These are phyloP conservation scores for Pseudotriccus pelzelni DNA, from an alignment of 2,797 vertebrate species.

Conservation along the genomic window DNA sequence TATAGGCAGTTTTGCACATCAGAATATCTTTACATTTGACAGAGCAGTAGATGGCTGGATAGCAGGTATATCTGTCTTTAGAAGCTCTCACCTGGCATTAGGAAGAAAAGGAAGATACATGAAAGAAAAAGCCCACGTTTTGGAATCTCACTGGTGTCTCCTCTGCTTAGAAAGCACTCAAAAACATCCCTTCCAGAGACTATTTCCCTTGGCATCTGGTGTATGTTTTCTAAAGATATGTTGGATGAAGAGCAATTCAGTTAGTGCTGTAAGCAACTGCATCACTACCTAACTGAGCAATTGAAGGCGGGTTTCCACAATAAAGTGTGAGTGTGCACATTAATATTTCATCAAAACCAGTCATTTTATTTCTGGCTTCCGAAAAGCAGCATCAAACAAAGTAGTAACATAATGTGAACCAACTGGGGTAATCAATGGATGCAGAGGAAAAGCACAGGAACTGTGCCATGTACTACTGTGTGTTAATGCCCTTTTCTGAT, in stretches of 20 bases:
- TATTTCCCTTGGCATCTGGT: neutral
- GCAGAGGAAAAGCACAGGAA: neutral
- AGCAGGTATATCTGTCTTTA: neutral
- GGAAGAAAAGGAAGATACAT: neutral
- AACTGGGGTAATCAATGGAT: neutral
- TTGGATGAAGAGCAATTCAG: neutral
- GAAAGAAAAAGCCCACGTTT: neutral
- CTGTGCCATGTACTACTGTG: neutral
- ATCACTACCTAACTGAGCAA: neutral
- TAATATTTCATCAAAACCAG: neutral
- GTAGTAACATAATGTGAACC: neutral
- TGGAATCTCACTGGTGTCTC: neutral
- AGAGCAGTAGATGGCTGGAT: neutral
- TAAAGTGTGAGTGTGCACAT: neutral
- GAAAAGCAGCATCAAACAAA: neutral
- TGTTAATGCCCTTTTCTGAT: neutral
- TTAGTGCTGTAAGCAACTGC: neutral
- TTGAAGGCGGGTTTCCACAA: neutral
- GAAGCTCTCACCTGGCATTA: neutral
- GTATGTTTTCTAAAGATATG: neutral
- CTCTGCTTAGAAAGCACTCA: neutral
- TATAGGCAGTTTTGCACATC: neutral
- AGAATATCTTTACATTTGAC: neutral
- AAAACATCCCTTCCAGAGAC: neutral
- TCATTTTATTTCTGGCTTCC: neutral